phyloP scores from a whole-genome alignment of 2,797 vertebrate genomes.

The Molothrus aeneus region DNA sequence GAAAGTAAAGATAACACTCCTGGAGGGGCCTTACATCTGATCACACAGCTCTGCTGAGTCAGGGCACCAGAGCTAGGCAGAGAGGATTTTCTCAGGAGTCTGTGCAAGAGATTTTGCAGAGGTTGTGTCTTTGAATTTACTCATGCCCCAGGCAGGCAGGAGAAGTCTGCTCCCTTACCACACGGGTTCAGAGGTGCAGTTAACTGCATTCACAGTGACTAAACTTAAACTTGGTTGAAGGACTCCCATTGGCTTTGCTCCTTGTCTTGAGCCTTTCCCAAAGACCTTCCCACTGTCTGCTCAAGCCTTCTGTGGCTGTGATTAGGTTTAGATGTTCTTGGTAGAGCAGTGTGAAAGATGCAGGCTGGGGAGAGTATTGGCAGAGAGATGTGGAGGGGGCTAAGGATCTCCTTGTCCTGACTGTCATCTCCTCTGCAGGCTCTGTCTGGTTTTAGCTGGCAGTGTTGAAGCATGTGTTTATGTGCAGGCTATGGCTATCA shows the following conservation, averaged over 20 bases:
- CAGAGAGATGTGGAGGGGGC: background rate
- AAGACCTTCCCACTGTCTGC: background rate
- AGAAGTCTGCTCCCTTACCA: background rate
- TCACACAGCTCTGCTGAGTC: background rate
- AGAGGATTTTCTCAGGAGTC: background rate
- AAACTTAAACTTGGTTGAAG: background rate
- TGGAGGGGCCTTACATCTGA: background rate
- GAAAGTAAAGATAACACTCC: background rate
- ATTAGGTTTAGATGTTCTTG: background rate
- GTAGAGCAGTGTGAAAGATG: background rate
- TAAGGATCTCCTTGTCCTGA: background rate
- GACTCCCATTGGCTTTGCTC: background rate
- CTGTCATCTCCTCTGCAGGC: background rate
- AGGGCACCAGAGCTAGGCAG: background rate
- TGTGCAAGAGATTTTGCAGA: background rate
- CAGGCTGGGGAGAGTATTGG: background rate
- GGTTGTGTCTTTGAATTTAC: background rate
- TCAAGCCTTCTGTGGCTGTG: background rate
- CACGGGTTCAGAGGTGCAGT: fast-evolving
- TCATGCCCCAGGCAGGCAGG: background rate
- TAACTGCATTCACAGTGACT: background rate
- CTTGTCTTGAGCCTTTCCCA: background rate
- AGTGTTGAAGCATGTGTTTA: background rate
- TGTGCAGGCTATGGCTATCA: conserved; percentile 40
- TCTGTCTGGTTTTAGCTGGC: conserved; percentile 8